Evolutionary conservation across 2,888 invertebrate species (phyloP).

Genomic region (Troglohyphantes excavatus): DNA sequence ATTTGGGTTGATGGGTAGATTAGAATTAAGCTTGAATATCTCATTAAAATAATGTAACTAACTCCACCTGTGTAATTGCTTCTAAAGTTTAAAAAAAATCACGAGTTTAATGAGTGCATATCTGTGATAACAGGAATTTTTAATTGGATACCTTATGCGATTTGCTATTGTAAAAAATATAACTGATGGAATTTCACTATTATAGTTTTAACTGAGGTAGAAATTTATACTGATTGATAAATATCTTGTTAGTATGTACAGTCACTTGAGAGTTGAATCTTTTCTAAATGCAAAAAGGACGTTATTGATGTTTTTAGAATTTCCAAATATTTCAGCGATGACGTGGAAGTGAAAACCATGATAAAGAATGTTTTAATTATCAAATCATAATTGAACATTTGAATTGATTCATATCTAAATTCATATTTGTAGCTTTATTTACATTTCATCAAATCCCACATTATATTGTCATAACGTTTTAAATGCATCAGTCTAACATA

Average conservation of each 20-base stretch:
- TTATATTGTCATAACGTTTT: no score
- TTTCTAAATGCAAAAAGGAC: background rate
- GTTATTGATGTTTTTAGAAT: no score
- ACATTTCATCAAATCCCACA: no score
- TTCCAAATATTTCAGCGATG: no score
- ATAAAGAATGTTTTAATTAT: no score
- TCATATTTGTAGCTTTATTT: no score
- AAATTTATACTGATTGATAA: conserved; percentile 37
- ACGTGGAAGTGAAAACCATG: no score
- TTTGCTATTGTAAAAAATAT: conserved; percentile 65
- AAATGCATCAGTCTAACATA: no score
- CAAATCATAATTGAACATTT: no score
- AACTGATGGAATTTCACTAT: conserved; percentile 45
- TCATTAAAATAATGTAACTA: background rate
- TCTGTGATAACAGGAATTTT: conserved; percentile 73
- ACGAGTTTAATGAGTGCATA: conserved; percentile 65
- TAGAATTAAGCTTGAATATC: background rate
- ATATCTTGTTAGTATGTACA: conserved; percentile 44
- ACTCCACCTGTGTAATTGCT: conserved; percentile 18
- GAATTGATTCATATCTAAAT: no score
- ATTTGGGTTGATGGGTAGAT: no score
- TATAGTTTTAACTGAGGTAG: conserved; percentile 48
- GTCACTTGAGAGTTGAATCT: conserved; percentile 16
- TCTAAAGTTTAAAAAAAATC: conserved; percentile 13
- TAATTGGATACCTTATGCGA: conserved; percentile 49